A percentile compares a stretch with the other conserved stretches of the same genome.
Conservation (phyloP, 2,888 invertebrate genomes). For the Gastracanthus pulcherrimus region DNA sequence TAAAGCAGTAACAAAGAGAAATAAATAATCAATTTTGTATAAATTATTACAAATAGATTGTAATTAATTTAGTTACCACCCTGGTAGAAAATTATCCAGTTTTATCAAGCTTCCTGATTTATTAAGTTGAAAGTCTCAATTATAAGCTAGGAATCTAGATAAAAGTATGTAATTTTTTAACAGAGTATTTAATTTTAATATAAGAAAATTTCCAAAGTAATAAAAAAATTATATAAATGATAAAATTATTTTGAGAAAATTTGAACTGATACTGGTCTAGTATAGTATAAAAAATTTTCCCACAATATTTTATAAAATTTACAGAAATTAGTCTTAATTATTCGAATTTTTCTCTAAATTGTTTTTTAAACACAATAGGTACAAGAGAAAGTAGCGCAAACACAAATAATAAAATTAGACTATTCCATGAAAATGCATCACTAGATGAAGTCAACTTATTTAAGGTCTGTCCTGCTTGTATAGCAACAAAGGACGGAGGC, state of each 20-base stretch:
- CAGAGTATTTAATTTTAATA: not conserved
- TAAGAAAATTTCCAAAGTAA: no score
- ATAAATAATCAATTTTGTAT: slow-evolving; percentile 1
- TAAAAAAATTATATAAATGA: no score
- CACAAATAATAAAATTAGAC: slow-evolving; percentile 86
- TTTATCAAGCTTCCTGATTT: no score
- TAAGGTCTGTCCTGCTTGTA: slow-evolving; percentile 97
- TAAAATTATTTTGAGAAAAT: slow-evolving; percentile 12
- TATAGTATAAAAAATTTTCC: not conserved
- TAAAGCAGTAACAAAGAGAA: not conserved
- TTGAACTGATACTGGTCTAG: not conserved
- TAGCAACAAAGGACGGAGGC: slow-evolving; percentile 97
- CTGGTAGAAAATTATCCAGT: no score
- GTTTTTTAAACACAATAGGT: slow-evolving; percentile 92
- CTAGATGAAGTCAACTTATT: slow-evolving; percentile 93
- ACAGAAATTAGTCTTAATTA: slow-evolving; percentile 73
- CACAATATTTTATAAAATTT: not conserved
- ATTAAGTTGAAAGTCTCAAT: no score
- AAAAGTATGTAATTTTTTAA: no score
- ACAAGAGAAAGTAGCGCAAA: slow-evolving; percentile 91
- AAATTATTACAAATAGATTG: not conserved
- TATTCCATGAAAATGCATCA: slow-evolving; percentile 92
- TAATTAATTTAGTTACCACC: no score
- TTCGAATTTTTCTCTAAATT: slow-evolving; percentile 88
- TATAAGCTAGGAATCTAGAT: no score